Evolutionary conservation across 2,888 invertebrate species (phyloP).

Genomic region (Leptopilina drosophilae): DNA sequence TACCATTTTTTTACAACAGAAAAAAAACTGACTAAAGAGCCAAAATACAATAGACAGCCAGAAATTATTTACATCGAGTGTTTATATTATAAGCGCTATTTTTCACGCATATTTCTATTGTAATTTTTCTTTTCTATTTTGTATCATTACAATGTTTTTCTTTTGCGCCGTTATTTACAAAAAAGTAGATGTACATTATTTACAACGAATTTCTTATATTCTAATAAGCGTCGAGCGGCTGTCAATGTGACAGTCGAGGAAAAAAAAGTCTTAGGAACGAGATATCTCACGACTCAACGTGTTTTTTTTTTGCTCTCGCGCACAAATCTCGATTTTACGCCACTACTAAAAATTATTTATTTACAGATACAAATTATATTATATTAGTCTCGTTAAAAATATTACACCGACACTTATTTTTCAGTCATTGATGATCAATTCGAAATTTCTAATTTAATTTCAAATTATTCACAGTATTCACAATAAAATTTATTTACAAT

Average conservation of each 20-base stretch:
- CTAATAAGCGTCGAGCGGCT: slow-evolving; percentile 76
- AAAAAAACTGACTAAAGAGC: slow-evolving; percentile 31
- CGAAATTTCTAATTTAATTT: no score
- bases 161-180: slow-evolving; percentile 64
- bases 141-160: neutral
- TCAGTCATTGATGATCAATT: neutral
- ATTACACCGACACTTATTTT: slow-evolving; percentile 10
- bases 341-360: slow-evolving; percentile 6
- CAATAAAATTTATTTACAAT: no score
- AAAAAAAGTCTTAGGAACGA: slow-evolving; percentile 70
- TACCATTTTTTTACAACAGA: neutral
- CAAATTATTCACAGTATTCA: no score
- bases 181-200: slow-evolving; percentile 73
- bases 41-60: slow-evolving; percentile 38
- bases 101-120: neutral
- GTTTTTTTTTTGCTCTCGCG: slow-evolving; percentile 42
- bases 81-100: slow-evolving; percentile 25
- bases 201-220: slow-evolving; percentile 73
- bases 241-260: slow-evolving; percentile 63
- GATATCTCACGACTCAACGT: slow-evolving; percentile 59
- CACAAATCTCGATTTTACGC: slow-evolving; percentile 24
- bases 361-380: neutral
- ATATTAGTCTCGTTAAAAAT: neutral
- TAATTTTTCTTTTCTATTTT: neutral
- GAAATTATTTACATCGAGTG: slow-evolving; percentile 32